Percentiles rank a stretch among this genome's conserved stretches.
phyloP scores from a whole-genome alignment of 2,113 vertebrate genomes.

The Porphyrio hochstetteri region DNA sequence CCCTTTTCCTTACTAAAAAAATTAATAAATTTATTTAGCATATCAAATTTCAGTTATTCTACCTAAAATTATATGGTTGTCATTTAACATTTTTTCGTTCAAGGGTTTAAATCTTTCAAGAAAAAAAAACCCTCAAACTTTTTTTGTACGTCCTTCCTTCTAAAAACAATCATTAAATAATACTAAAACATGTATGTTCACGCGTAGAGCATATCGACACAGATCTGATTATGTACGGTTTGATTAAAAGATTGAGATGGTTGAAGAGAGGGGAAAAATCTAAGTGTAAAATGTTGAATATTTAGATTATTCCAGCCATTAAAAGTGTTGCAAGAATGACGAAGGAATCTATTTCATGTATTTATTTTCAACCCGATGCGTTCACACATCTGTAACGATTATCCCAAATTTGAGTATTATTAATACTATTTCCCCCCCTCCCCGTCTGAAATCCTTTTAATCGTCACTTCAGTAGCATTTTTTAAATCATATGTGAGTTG shows the following conservation, averaged over 20 bases:
- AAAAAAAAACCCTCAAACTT: not conserved
- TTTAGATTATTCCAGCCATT: not conserved
- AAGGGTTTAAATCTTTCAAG: not conserved
- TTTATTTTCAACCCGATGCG: not conserved
- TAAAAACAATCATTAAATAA: not conserved
- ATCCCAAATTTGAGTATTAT: not conserved
- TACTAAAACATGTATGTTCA: not conserved
- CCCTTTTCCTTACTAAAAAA: not conserved
- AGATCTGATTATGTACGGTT: not conserved
- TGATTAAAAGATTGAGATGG: not conserved
- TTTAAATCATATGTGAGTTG: slow-evolving; percentile 3
- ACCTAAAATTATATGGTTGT: not conserved
- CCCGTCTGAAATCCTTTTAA: not conserved
- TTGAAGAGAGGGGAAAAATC: not conserved
- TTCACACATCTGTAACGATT: not conserved
- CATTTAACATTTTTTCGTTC: not conserved
- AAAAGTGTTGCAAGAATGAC: not conserved
- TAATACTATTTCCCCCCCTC: not conserved
- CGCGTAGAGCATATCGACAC: not conserved
- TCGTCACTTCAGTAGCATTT: slow-evolving; percentile 1
- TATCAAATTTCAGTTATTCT: not conserved
- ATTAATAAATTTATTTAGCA: not conserved
- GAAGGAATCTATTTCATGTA: not conserved
- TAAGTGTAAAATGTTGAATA: not conserved
- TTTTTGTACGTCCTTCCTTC: not conserved